phyloP scores from a whole-genome alignment of 2,888 invertebrate species.

The Fragum whitleyi region DNA sequence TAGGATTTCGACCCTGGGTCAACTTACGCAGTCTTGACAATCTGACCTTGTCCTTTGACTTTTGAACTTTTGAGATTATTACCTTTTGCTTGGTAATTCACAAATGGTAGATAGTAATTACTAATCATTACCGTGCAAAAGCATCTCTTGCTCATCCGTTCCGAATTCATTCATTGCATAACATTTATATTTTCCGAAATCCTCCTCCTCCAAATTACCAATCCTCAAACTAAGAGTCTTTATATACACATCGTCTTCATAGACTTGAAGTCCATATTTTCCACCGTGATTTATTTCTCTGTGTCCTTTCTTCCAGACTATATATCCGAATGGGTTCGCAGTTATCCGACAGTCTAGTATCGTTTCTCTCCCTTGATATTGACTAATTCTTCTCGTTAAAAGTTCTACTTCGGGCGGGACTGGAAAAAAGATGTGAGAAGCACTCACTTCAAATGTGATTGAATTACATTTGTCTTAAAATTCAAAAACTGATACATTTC shows the following conservation, averaged over 20 bases:
- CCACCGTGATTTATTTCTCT: constrained; percentile 69
- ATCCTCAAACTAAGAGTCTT: constrained; percentile 78
- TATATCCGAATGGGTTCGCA: constrained; percentile 80
- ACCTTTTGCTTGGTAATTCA: too few species aligned
- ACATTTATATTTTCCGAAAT: constrained; percentile 79
- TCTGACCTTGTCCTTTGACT: too few species aligned
- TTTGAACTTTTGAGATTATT: too few species aligned
- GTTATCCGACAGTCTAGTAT: constrained; percentile 83
- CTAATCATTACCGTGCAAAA: constrained; percentile 73
- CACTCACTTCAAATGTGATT: not conserved
- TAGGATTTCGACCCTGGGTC: too few species aligned
- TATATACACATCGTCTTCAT: constrained; percentile 76
- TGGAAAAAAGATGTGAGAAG: constrained; percentile 62
- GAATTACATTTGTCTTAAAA: not conserved
- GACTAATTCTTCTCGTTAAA: constrained; percentile 79
- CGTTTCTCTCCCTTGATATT: constrained; percentile 78
- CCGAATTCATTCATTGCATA: constrained; percentile 75
- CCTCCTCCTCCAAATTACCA: constrained; percentile 66
- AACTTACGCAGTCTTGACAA: too few species aligned
- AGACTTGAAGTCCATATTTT: constrained; percentile 79
- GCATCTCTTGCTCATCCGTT: constrained; percentile 72
- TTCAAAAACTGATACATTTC: too few species aligned
- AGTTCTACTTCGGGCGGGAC: constrained; percentile 82
- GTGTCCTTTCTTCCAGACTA: constrained; percentile 78
- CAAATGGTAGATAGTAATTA: too few species aligned